Conservation (phyloP, 2,113 vertebrate genomes). For the Haemorhous mexicanus region DNA sequence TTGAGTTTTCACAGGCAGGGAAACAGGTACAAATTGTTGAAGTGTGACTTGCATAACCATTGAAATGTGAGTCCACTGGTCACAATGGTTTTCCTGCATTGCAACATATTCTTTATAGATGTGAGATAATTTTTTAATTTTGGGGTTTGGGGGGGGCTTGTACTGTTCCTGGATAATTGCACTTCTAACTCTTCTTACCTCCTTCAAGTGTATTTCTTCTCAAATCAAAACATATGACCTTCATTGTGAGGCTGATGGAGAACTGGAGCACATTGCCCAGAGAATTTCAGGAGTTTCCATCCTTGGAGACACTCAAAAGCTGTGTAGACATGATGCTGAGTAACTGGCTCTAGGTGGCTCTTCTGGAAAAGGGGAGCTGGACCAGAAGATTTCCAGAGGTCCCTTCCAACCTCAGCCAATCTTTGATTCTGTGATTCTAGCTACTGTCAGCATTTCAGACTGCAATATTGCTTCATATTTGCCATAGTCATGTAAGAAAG, state of each 20-base stretch:
- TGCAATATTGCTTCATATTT: neutral
- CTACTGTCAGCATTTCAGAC: neutral
- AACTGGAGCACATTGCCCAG: neutral
- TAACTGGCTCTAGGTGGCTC: neutral
- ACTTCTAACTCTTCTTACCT: neutral
- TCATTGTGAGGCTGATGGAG: neutral
- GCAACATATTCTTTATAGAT: neutral
- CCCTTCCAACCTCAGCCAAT: neutral
- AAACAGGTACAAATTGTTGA: neutral
- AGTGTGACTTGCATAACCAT: neutral
- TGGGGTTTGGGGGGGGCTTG: rapidly evolving
- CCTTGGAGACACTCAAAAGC: neutral
- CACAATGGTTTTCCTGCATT: neutral
- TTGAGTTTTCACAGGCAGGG: neutral
- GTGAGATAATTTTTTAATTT: neutral
- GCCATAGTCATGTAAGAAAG: neutral
- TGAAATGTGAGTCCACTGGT: neutral
- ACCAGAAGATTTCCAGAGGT: neutral
- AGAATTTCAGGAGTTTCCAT: neutral
- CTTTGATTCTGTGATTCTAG: neutral
- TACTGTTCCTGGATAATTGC: neutral
- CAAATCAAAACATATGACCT: neutral
- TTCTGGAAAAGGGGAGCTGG: neutral
- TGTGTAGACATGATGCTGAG: too few relatives aligned
- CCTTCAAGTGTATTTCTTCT: neutral